Evolutionary conservation across 2,888 invertebrate species (phyloP).

Genomic region (Agriopis marginaria): DNA sequence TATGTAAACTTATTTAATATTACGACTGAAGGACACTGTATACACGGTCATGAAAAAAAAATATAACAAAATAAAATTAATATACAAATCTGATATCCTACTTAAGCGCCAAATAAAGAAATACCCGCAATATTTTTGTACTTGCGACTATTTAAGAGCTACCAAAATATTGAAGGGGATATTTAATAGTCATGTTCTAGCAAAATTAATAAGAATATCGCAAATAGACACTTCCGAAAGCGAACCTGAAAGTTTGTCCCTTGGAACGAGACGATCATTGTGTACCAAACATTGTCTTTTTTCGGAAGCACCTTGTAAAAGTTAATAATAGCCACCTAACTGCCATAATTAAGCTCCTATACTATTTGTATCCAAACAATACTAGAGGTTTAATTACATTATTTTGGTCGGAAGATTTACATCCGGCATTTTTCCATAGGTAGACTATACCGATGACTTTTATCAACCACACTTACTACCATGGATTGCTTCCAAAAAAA

Average conservation of each 20-base stretch:
- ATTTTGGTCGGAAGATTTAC: constrained; percentile 2
- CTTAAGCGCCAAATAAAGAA: too few relatives aligned
- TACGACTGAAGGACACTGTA: too few relatives aligned
- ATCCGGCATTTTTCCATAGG: background rate
- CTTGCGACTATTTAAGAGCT: too few relatives aligned
- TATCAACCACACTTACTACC: too few relatives aligned
- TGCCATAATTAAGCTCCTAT: constrained; percentile 30
- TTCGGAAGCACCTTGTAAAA: constrained; percentile 38
- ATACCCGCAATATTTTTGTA: too few relatives aligned
- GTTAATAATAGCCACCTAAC: constrained; percentile 30
- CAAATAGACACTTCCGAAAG: background rate
- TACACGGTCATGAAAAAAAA: too few relatives aligned
- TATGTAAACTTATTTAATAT: too few relatives aligned
- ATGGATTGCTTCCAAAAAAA: too few relatives aligned
- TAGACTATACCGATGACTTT: background rate
- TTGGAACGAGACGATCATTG: constrained; percentile 4
- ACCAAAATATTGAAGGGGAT: too few relatives aligned
- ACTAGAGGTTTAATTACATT: constrained; percentile 4
- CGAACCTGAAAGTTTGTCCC: constrained; percentile 4
- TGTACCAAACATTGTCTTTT: constrained; percentile 25
- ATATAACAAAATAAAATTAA: too few relatives aligned
- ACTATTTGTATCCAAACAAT: constrained; percentile 29
- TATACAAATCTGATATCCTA: too few relatives aligned
- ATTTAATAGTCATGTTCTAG: background rate
- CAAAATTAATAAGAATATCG: background rate